These are phyloP conservation scores for Micropoecilia bifurca DNA, from an alignment of 2,797 vertebrate genomes.

Conservation along the genomic window DNA sequence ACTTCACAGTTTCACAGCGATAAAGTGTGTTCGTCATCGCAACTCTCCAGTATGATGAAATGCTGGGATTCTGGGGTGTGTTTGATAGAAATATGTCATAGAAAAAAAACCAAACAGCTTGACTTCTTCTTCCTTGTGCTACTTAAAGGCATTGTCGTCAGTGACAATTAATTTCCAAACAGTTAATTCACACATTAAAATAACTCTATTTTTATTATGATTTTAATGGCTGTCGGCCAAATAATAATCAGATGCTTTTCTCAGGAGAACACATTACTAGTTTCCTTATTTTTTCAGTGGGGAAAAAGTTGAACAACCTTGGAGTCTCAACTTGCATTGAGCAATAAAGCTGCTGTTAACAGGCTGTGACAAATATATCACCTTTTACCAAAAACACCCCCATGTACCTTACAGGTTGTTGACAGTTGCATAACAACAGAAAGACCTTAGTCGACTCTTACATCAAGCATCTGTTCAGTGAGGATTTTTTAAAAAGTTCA, in stretches of 20 bases:
- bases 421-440: conserved; percentile 39
- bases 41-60: conserved; percentile 35
- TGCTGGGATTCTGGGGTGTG: conserved; percentile 18
- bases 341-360: conserved; percentile 21
- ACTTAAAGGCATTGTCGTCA: background rate
- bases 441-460: conserved; percentile 1
- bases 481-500: conserved; percentile 13
- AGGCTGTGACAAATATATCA: conserved; percentile 23
- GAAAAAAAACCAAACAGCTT: background rate
- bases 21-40: conserved; percentile 3
- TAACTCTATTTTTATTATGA: conserved; percentile 4
- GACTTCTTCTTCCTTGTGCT: conserved; percentile 5
- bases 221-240: conserved; percentile 6
- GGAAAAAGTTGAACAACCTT: conserved; percentile 1
- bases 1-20: background rate
- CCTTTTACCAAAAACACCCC: conserved; percentile 19
- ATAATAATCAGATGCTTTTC: background rate
- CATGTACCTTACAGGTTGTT: conserved; percentile 44
- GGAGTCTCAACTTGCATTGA: conserved; percentile 10
- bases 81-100: conserved; percentile 23
- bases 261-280: background rate
- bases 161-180: background rate
- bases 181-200: background rate
- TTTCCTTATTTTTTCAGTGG: background rate
- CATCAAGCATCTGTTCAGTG: conserved; percentile 38